Evolutionary conservation across 2,888 invertebrate species (phyloP).

Genomic region (Orchesella flavescens): DNA sequence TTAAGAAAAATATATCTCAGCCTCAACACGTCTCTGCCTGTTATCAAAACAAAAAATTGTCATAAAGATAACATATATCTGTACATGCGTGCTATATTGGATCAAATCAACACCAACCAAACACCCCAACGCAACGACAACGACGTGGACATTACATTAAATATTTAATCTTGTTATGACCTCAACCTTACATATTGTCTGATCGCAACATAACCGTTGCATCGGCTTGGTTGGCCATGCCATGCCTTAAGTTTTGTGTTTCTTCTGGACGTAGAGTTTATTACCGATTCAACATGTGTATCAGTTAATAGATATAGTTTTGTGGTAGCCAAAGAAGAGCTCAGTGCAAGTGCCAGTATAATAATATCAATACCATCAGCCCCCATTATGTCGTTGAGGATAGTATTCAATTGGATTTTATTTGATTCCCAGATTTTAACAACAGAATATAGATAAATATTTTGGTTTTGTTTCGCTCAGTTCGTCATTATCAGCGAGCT

Average conservation of each 20-base stretch:
- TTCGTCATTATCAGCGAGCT: not conserved
- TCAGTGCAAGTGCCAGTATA: not conserved
- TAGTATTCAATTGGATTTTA: conserved; percentile 5
- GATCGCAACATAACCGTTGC: not conserved
- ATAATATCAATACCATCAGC: not conserved
- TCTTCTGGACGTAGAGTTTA: not conserved
- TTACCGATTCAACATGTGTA: not conserved
- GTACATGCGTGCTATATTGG: not conserved
- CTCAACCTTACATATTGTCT: not conserved
- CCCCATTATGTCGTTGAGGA: not conserved
- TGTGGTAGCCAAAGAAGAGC: too few species aligned
- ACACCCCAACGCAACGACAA: not conserved
- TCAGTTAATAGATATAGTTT: not conserved
- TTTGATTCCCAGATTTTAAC: not conserved
- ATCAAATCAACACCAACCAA: too few species aligned
- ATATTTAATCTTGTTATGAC: not conserved
- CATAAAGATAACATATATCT: not conserved
- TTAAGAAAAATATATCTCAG: too few species aligned
- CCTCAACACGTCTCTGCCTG: too few species aligned
- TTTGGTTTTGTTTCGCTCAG: not conserved
- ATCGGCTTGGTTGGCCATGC: not conserved
- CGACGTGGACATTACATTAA: not conserved
- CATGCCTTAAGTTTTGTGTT: too few species aligned
- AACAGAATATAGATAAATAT: not conserved
- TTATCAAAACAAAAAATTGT: too few species aligned